Evolutionary conservation across 2,888 invertebrate species (phyloP), one percentile per base, ranked within the genome.

Genomic region (Drosophila suboccidentalis): DNA sequence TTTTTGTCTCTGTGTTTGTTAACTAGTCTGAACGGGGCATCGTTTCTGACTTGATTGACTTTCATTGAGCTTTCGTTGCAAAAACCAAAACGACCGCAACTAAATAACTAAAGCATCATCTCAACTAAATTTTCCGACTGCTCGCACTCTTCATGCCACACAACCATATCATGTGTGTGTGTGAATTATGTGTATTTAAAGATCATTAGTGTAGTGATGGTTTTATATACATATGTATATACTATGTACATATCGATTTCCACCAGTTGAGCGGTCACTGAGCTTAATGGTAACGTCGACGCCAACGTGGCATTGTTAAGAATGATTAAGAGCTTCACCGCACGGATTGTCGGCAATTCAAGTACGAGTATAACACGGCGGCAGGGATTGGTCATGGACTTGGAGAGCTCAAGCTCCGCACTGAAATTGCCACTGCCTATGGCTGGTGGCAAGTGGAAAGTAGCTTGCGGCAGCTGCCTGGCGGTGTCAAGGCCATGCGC

Each of bases 141-240:
- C 46, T 46, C 41, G 34, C 29, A 43, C 10, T 15, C 13, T 19
- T 4, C 32, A n/a, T 13, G 4, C 44, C 11, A 4, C 26, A 32
- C 44, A 15, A 19, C 13, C 44, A 38, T 47, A 57, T 15, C 36
- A 19, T 29, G 36, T 32, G 47, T 39, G 29, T 38, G 62, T 26
- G 41, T 55, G 54, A 49, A 73, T 63, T 68, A 87, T 89, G 73
- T 78, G 86, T 89, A 89, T 84, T 87, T 82, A 87, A 87, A 78
- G 86, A 84, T 89, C 84, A 89, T 84, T 89, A 84, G 88, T 78
- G 58, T 39, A 65, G 11, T 38, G 38, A 64, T 68, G 58, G 61
- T 57, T 46, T 29, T 36, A 50, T 54, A 57, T 62, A 58, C 15
- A 15, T 47, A 29, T 43, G 17, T 55, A 29, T 43, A 22, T 55